Conservation (phyloP, 2,797 vertebrate genomes). For the Pitangus sulphuratus region DNA sequence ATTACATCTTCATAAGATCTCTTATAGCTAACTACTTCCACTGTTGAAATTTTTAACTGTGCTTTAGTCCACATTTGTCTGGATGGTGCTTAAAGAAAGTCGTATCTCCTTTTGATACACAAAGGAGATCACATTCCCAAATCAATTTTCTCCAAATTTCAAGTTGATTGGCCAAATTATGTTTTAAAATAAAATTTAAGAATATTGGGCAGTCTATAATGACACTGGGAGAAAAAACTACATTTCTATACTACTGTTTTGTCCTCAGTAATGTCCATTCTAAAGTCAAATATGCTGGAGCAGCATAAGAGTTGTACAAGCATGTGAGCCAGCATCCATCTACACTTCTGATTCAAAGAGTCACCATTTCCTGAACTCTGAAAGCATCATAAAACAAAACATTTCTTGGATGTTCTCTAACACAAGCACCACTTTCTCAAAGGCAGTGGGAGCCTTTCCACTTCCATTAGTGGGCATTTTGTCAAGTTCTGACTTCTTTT, state of each 20-base stretch:
- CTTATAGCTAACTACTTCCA: background rate
- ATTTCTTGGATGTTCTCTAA: background rate
- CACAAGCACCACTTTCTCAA: background rate
- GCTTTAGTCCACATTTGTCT: background rate
- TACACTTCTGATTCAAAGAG: background rate
- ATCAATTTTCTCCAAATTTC: background rate
- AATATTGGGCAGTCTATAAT: background rate
- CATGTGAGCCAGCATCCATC: background rate
- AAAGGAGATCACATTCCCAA: background rate
- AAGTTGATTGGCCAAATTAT: background rate
- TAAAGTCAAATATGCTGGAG: background rate
- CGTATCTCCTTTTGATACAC: background rate
- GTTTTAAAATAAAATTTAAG: background rate
- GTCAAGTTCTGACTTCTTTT: background rate
- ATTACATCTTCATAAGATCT: background rate
- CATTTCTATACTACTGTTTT: background rate
- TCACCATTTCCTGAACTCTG: background rate
- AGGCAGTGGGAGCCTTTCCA: slow-evolving; percentile 5
- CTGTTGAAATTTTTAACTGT: background rate
- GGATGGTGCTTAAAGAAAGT: background rate
- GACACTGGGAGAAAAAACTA: fast-evolving
- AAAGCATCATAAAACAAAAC: background rate
- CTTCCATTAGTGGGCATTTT: background rate
- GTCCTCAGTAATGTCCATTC: background rate
- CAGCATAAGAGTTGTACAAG: background rate